Percentiles rank a stretch among this genome's conserved stretches.
phyloP scores from a whole-genome alignment of 1,140 invertebrate species.

The Drosophila miranda region DNA sequence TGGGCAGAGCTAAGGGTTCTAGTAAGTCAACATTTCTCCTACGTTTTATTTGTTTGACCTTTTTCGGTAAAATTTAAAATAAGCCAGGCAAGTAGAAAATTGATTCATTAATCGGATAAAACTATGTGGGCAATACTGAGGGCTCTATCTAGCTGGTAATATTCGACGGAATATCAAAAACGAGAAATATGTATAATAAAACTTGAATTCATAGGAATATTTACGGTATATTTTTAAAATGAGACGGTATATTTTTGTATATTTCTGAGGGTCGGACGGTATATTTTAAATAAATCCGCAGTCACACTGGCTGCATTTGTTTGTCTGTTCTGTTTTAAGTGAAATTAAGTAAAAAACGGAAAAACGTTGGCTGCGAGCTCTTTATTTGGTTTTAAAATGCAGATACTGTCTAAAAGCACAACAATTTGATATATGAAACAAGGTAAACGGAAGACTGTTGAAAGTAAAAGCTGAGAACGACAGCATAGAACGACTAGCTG shows the following conservation, averaged over 20 bases:
- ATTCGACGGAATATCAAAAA: no score
- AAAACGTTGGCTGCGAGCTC: conserved; percentile 18
- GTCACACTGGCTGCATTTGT: conserved; percentile 17
- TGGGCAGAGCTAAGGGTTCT: no score
- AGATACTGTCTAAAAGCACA: conserved; percentile 17
- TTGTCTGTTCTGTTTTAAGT: conserved; percentile 31
- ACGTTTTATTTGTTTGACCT: no score
- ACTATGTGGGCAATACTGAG: no score
- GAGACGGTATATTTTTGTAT: background rate
- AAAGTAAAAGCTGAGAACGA: conserved; percentile 60
- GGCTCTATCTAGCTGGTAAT: no score
- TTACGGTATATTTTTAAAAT: background rate
- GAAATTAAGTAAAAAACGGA: conserved; percentile 30
- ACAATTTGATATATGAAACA: conserved; percentile 65
- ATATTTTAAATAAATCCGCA: background rate
- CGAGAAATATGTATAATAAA: no score
- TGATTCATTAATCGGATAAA: no score
- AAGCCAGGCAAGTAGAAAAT: no score
- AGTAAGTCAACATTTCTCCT: no score
- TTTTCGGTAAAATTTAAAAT: no score
- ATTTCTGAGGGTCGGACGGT: background rate
- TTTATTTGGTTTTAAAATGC: conserved; percentile 25
- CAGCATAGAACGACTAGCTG: conserved; percentile 3
- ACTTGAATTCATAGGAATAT: background rate
- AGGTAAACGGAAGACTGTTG: conserved; percentile 56